phyloP scores from a whole-genome alignment of 92 coral and sea anemone species.

The Porites cylindrica region DNA sequence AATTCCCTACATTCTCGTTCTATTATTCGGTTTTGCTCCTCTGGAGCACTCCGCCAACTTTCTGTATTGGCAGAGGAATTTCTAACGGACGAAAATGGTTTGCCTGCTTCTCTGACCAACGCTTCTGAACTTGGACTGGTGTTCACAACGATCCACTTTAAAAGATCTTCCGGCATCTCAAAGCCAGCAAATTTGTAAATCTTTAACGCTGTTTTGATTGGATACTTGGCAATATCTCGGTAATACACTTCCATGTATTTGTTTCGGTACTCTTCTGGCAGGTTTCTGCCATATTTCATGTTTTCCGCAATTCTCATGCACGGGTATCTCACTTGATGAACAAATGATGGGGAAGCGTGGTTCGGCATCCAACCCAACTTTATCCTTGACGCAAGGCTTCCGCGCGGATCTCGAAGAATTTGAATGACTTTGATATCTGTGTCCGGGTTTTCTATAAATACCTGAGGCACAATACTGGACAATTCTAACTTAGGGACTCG shows the following conservation, averaged over 20 bases:
- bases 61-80: conserved; percentile 41
- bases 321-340: neutral
- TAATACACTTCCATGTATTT: conserved; percentile 45
- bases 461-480: conserved; percentile 26
- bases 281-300: conserved; percentile 29
- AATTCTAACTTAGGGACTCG: conserved; percentile 11
- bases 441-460: conserved; percentile 31
- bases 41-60: conserved; percentile 42
- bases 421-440: conserved; percentile 46
- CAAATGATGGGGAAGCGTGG: conserved; percentile 14
- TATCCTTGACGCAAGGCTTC: conserved; percentile 34
- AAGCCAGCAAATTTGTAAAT: conserved; percentile 48
- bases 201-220: conserved; percentile 16
- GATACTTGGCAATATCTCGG: conserved; percentile 32
- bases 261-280: conserved; percentile 1
- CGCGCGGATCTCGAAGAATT: conserved; percentile 51
- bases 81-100: conserved; percentile 27
- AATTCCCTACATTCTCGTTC: conserved; percentile 43
- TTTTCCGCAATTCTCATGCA: conserved; percentile 30
- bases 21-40: conserved; percentile 29
- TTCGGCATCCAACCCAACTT: conserved; percentile 42
- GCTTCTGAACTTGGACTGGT: conserved; percentile 37
- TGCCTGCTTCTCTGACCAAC: neutral
- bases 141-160: conserved; percentile 41
- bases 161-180: conserved; percentile 20